Conservation (phyloP, 2,797 vertebrate genomes). For the Alosa sapidissima region DNA sequence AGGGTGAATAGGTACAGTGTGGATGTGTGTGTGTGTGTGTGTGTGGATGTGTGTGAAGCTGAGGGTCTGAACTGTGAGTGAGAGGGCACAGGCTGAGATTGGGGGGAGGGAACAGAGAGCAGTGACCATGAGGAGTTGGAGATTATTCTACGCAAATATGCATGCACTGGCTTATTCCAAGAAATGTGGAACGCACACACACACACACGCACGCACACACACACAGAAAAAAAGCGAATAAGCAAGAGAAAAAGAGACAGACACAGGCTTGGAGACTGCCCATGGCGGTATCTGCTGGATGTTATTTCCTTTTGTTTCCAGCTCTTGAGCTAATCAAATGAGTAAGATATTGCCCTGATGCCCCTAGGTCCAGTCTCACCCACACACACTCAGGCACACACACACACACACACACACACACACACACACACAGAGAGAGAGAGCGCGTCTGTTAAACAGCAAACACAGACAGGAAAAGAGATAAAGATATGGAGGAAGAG, state of each 20-base stretch:
- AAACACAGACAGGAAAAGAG: background rate
- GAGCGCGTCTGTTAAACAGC: background rate
- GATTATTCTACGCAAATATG: conserved; percentile 1
- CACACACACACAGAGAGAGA: conserved; percentile 55
- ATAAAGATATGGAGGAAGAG: background rate
- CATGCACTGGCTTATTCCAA: background rate
- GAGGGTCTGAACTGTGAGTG: background rate
- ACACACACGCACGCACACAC: conserved; percentile 48
- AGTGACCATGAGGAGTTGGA: background rate
- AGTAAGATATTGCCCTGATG: conserved; percentile 61
- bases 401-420: conserved; percentile 51
- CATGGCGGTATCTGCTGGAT: conserved; percentile 64
- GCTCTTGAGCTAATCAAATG: conserved; percentile 61
- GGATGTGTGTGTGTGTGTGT: background rate
- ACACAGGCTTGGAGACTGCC: conserved; percentile 36
- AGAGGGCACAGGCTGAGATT: background rate
- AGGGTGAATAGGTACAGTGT: background rate
- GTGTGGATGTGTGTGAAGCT: too few relatives aligned
- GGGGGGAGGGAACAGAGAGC: background rate
- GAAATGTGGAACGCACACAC: conserved; percentile 36
- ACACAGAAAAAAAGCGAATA: background rate
- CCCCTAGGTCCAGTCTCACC: conserved; percentile 23
- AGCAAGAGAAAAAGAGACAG: background rate
- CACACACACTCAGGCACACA: conserved; percentile 54
- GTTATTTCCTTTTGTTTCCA: conserved; percentile 55